Percentiles rank a stretch among this genome's conserved stretches.
These are phyloP conservation scores for Proterorhinus semilunaris DNA, from an alignment of 2,113 vertebrate genomes.

Conservation along the genomic window DNA sequence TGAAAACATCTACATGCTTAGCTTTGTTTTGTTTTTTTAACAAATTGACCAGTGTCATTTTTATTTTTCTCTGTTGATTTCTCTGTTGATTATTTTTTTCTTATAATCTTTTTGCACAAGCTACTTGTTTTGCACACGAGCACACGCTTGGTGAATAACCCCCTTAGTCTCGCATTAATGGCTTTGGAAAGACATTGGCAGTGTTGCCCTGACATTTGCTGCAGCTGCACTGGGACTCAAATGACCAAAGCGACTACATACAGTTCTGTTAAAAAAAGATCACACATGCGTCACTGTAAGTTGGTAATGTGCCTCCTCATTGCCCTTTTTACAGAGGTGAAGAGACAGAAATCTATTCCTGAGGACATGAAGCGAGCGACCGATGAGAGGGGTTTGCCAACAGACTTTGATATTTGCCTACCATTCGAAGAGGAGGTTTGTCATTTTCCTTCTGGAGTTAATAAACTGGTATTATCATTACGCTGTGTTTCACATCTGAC, in stretches of 20 bases:
- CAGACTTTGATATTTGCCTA: conserved; percentile 84
- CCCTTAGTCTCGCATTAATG: not conserved
- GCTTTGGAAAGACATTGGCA: not conserved
- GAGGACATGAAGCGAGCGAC: conserved; percentile 90
- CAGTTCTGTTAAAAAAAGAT: conserved; percentile 2
- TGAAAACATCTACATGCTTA: too few species aligned
- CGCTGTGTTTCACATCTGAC: not conserved
- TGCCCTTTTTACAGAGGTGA: conserved; percentile 83
- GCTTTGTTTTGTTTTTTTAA: not conserved
- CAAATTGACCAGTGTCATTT: too few species aligned
- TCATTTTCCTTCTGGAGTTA: conserved; percentile 48
- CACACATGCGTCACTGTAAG: not conserved
- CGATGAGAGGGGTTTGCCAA: conserved; percentile 84
- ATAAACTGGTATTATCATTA: not conserved
- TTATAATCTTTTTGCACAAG: too few species aligned
- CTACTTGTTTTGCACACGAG: not conserved
- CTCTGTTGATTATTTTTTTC: too few species aligned
- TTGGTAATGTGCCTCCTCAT: not conserved
- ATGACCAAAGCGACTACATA: not conserved
- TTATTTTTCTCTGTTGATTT: too few species aligned
- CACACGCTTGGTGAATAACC: not conserved
- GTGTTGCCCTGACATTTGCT: conserved; percentile 6
- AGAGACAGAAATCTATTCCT: conserved; percentile 92
- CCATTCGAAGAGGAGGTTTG: conserved; percentile 97
- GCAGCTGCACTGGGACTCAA: not conserved